Conservation (phyloP, 2,113 vertebrate species). For the Gallinago undulata region DNA sequence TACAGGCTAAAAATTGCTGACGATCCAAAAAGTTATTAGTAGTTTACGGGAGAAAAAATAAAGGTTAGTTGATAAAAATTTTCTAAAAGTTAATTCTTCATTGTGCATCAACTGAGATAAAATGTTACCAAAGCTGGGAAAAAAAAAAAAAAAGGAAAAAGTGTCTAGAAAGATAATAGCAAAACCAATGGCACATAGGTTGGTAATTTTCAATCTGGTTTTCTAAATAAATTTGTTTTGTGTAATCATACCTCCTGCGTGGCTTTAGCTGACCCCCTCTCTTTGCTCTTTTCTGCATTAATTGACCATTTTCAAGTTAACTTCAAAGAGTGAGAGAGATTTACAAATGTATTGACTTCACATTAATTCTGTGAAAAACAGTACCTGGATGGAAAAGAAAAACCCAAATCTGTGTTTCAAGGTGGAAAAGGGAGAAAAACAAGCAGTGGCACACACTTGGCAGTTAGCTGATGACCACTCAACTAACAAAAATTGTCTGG, state of each 20-base stretch:
- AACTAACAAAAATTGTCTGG: neutral
- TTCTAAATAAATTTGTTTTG: neutral
- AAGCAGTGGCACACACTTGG: neutral
- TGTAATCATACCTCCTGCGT: neutral
- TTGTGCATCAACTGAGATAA: neutral
- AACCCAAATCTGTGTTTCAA: neutral
- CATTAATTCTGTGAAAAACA: neutral
- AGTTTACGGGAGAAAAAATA: neutral
- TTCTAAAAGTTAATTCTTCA: neutral
- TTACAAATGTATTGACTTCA: neutral
- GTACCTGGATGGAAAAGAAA: neutral
- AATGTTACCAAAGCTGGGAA: neutral
- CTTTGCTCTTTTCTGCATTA: neutral
- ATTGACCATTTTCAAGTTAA: neutral
- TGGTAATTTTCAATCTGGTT: neutral
- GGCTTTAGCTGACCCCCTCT: neutral
- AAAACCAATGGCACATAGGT: neutral
- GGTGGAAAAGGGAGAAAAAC: neutral
- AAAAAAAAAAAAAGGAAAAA: neutral
- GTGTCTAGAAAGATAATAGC: neutral
- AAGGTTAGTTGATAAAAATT: neutral
- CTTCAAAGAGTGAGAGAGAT: neutral
- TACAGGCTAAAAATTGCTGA: neutral
- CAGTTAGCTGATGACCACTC: neutral
- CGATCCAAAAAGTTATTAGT: neutral